Evolutionary conservation across 2,888 invertebrate genomes (phyloP), one percentile per base, ranked within the genome.

Genomic region (Lutraria lutraria): DNA sequence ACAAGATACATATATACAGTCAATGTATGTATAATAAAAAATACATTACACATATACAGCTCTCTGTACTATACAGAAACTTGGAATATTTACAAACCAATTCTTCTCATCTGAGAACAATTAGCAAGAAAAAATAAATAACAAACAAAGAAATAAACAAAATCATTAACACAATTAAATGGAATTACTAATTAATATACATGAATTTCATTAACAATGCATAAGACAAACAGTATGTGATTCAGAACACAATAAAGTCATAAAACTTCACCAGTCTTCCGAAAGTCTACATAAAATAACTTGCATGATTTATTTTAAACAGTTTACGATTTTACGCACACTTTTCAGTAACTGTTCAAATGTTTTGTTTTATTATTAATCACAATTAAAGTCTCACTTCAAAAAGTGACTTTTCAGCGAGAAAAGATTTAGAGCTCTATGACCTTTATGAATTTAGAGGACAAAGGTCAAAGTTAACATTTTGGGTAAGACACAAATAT

Each of bases 61-160:
- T 16, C 16, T 19, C 31, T 31, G 19, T 31, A 76, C 16, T 34
- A 34, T 34, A 76, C 15, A 76, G 10, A 13, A 0, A 34, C 31
- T 12, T 16, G 12, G 21, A 63, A 63, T 25, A 34, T 76, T 13
- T 34, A 76, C 76, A 76, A 16, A 34, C 76, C 31, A 31, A 34
- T 34, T 76, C 16, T 19, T 21, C n/a, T n/a, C 3, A 76, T 31
- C 0, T 0, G 16, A 25, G 13, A 31, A 19, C 29, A 76, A 31
- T 68, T 34, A 76, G 19, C 13, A 16, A 76, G 31, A 76, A n/a
- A n/a, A 31, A 76, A 76, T 76, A 76, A 76, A 76, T 76, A 76
- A 76, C 76, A 76, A 76, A 76, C n/a, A 29, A 31, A 31, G 21
- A 3, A 31, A 76, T 76, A 34, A 76, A 76, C 76, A 76, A 34